Percentiles rank a stretch among this genome's conserved stretches.
phyloP scores from a whole-genome alignment of 2,113 vertebrate genomes.

The Crotalus viridis region DNA sequence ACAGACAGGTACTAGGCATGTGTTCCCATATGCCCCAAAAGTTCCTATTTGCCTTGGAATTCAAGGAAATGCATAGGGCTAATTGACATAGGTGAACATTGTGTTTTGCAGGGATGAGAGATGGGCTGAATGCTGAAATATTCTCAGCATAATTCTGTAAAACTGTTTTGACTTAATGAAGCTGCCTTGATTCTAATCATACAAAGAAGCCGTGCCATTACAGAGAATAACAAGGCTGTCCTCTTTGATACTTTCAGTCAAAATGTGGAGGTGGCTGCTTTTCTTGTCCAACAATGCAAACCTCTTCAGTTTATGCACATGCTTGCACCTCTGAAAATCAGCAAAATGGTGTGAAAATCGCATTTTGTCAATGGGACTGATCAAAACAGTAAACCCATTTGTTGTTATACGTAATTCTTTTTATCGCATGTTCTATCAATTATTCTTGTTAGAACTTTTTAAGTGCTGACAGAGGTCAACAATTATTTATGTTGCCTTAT shows the following conservation, averaged over 20 bases:
- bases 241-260: not conserved
- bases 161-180: not conserved
- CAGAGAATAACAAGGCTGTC: not conserved
- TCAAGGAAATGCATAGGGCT: not conserved
- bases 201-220: not conserved
- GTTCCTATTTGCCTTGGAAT: not conserved
- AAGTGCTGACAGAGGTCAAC: not conserved
- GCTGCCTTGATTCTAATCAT: not conserved
- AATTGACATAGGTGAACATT: not conserved
- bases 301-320: not conserved
- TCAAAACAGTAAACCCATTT: not conserved
- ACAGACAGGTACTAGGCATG: not conserved
- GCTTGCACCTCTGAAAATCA: not conserved
- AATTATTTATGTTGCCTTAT: not conserved
- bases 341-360: not conserved
- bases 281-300: not conserved
- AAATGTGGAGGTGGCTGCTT: not conserved
- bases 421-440: not conserved
- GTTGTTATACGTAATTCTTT: not conserved
- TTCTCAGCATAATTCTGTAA: not conserved
- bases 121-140: not conserved
- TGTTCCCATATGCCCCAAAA: not conserved
- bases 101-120: not conserved
- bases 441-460: not conserved
- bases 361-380: not conserved